Conservation (phyloP, 2,113 vertebrate genomes). For the Dromas ardeola region DNA sequence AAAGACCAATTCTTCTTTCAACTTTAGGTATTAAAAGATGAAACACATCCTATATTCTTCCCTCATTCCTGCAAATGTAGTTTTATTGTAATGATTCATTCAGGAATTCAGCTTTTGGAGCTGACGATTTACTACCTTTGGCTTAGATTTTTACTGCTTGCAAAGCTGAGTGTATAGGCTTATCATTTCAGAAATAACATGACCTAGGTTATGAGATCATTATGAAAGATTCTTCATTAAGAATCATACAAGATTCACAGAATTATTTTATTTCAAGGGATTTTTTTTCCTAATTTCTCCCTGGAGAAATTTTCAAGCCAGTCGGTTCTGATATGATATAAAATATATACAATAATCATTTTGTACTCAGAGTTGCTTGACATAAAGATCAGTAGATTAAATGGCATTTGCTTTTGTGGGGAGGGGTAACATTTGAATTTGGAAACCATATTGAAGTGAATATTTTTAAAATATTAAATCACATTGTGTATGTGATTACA, state of each 20-base stretch:
- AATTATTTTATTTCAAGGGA: background rate
- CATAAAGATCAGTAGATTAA: background rate
- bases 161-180: background rate
- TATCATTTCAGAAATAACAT: background rate
- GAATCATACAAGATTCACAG: background rate
- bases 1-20: background rate
- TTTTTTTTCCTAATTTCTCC: background rate
- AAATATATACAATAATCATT: background rate
- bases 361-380: background rate
- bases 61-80: background rate
- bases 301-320: background rate
- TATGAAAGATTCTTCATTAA: background rate
- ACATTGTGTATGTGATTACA: background rate
- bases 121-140: background rate
- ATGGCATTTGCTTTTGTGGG: accelerated
- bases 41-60: background rate
- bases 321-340: background rate
- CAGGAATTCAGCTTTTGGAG: background rate
- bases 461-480: background rate
- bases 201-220: background rate
- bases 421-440: background rate
- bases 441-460: background rate
- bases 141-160: background rate
- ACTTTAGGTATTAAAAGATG: background rate
- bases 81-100: background rate